Conservation (phyloP, 2,888 invertebrate genomes). For the Eulithis testata region DNA sequence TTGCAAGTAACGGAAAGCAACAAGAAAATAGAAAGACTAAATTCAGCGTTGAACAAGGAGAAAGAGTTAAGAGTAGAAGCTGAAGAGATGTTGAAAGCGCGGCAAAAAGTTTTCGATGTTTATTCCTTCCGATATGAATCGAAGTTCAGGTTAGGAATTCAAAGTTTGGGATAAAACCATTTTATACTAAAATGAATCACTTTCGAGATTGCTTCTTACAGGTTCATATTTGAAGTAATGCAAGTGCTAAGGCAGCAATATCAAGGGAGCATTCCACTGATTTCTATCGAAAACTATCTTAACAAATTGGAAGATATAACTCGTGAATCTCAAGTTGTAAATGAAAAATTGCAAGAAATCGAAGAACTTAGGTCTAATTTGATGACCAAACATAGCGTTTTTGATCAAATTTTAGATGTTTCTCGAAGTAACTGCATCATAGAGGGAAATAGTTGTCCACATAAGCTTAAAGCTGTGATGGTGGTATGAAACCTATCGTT, state of each 20-base stretch:
- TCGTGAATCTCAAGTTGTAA: slow-evolving; percentile 58
- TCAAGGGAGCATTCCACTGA: slow-evolving; percentile 70
- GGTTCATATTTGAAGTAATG: slow-evolving; percentile 70
- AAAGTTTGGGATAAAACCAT: not conserved
- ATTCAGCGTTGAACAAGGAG: slow-evolving; percentile 65
- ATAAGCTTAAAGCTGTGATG: slow-evolving; percentile 65
- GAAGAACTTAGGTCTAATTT: slow-evolving; percentile 66
- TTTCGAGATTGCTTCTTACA: slow-evolving; percentile 45
- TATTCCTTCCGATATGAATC: slow-evolving; percentile 67
- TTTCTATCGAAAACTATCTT: slow-evolving; percentile 68
- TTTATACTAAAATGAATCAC: too few species aligned
- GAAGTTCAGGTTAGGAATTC: slow-evolving; percentile 68
- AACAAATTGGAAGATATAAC: slow-evolving; percentile 63
- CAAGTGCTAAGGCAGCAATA: slow-evolving; percentile 73
- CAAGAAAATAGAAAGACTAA: slow-evolving; percentile 71
- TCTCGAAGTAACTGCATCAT: slow-evolving; percentile 65
- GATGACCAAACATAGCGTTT: slow-evolving; percentile 69
- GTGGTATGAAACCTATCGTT: slow-evolving; percentile 47
- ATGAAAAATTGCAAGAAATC: slow-evolving; percentile 69
- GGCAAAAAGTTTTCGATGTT: slow-evolving; percentile 74
- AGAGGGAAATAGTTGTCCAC: slow-evolving; percentile 64
- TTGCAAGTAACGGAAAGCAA: slow-evolving; percentile 75
- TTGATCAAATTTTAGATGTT: slow-evolving; percentile 68
- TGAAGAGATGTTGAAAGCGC: slow-evolving; percentile 69
- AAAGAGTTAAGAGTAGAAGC: slow-evolving; percentile 65